Evolutionary conservation across 2,113 vertebrate genomes (phyloP).

Genomic region (Cynoglossus semilaevis): DNA sequence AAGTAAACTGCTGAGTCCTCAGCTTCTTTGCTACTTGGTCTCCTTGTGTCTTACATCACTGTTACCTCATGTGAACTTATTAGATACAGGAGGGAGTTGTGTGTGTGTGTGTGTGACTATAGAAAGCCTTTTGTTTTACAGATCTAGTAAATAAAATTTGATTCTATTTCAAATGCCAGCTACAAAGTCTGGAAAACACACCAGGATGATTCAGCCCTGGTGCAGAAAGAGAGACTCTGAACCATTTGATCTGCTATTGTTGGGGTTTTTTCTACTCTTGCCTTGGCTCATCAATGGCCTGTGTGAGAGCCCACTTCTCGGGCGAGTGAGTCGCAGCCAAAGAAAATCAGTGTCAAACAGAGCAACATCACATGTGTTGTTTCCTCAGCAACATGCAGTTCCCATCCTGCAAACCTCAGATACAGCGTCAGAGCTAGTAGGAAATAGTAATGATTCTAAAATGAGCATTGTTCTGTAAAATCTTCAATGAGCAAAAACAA

Average conservation of each 20-base stretch:
- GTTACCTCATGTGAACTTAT: background rate
- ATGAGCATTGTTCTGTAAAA: too few species aligned
- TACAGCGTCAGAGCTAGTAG: too few species aligned
- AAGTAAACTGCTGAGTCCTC: background rate
- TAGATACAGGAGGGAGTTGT: background rate
- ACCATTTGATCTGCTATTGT: constrained; percentile 27
- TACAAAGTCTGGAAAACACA: constrained; percentile 17
- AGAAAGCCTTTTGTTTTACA: constrained; percentile 26
- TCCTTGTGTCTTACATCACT: background rate
- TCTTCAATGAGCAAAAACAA: too few species aligned
- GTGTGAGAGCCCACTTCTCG: constrained; percentile 22
- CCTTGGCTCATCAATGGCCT: constrained; percentile 25
- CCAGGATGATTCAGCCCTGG: constrained; percentile 26
- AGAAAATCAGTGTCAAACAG: constrained; percentile 30
- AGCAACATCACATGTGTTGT: constrained; percentile 15
- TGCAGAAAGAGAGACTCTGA: constrained; percentile 7
- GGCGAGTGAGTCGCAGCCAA: constrained; percentile 18
- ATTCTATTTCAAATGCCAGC: constrained; percentile 29
- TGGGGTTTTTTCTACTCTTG: constrained; percentile 5
- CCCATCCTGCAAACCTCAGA: background rate
- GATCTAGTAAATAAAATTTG: constrained; percentile 15
- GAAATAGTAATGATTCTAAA: too few species aligned
- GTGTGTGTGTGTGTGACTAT: background rate
- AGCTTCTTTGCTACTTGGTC: background rate
- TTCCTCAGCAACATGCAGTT: constrained; percentile 25